A percentile compares a stretch with the other conserved stretches of the same genome.
Conservation (phyloP, 2,113 vertebrate genomes). For the Corythoichthys intestinalis region DNA sequence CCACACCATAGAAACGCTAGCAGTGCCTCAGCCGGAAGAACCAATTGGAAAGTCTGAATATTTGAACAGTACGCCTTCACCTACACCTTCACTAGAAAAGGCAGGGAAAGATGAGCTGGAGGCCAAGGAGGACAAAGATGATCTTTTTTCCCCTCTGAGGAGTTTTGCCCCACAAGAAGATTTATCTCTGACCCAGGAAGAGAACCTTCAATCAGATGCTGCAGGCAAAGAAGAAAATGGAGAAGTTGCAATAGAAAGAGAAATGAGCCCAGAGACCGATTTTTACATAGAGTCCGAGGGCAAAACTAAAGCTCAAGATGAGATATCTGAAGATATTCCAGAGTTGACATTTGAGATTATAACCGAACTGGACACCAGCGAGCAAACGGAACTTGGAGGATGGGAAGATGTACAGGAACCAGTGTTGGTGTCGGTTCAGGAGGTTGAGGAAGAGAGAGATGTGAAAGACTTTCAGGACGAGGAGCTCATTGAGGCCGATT, state of each 20-base stretch:
- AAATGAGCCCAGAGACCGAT: not conserved
- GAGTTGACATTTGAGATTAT: slow-evolving; percentile 79
- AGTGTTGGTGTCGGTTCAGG: slow-evolving; percentile 11
- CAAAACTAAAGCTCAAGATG: slow-evolving; percentile 14
- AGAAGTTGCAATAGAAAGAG: slow-evolving; percentile 6
- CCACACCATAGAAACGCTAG: slow-evolving; percentile 6
- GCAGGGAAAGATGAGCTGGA: slow-evolving; percentile 10
- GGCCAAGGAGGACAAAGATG: slow-evolving; percentile 21
- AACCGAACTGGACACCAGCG: slow-evolving; percentile 72
- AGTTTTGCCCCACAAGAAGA: slow-evolving; percentile 65
- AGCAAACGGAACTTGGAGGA: slow-evolving; percentile 54
- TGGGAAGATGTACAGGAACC: slow-evolving; percentile 17
- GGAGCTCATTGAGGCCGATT: slow-evolving; percentile 68
- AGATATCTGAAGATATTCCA: slow-evolving; percentile 25
- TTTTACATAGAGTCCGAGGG: slow-evolving; percentile 15
- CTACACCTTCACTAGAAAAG: slow-evolving; percentile 27
- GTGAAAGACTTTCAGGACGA: slow-evolving; percentile 47
- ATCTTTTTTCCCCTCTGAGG: slow-evolving; percentile 35
- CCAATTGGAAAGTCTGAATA: slow-evolving; percentile 4
- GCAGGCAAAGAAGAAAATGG: slow-evolving; percentile 8
- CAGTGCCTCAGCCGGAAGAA: slow-evolving; percentile 21
- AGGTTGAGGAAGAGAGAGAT: slow-evolving; percentile 15
- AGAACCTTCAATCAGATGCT: slow-evolving; percentile 12
- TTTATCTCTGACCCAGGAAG: slow-evolving; percentile 43
- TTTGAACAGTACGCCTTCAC: not conserved